These are phyloP conservation scores for Sinodicranocentrus sp. DNA, from an alignment of 2,888 invertebrate species.

Conservation along the genomic window DNA sequence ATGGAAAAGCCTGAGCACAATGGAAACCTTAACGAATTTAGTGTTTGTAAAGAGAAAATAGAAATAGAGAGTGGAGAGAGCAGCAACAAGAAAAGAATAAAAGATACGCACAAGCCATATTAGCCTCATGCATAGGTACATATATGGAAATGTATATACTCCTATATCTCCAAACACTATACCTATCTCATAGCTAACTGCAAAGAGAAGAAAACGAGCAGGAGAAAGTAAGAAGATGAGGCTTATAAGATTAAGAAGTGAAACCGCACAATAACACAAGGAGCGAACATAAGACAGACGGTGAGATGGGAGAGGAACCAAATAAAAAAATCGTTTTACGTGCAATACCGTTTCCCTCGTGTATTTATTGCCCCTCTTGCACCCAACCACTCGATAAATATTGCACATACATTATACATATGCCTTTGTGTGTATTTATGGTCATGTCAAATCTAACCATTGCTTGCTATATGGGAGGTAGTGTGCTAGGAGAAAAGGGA, in stretches of 20 bases:
- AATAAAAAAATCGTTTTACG: background rate
- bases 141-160: background rate
- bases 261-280: constrained; percentile 56
- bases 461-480: background rate
- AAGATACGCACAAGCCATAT: background rate
- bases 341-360: background rate
- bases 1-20: background rate
- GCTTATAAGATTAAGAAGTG: constrained; percentile 66
- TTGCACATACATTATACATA: no score
- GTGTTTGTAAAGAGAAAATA: no score
- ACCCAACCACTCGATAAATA: constrained; percentile 9
- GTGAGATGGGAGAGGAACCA: background rate
- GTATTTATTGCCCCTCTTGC: constrained; percentile 7
- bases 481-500: background rate
- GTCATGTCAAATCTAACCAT: constrained; percentile 34
- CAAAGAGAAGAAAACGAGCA: constrained; percentile 47
- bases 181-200: background rate
- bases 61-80: no score
- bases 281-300: constrained; percentile 28
- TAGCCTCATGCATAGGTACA: background rate
- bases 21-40: constrained; percentile 27
- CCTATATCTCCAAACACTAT: background rate
- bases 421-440: constrained; percentile 26
- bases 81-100: background rate
- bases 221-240: constrained; percentile 60